These are phyloP conservation scores for Pammene fasciana DNA, from an alignment of 2,888 invertebrate species.

Conservation along the genomic window DNA sequence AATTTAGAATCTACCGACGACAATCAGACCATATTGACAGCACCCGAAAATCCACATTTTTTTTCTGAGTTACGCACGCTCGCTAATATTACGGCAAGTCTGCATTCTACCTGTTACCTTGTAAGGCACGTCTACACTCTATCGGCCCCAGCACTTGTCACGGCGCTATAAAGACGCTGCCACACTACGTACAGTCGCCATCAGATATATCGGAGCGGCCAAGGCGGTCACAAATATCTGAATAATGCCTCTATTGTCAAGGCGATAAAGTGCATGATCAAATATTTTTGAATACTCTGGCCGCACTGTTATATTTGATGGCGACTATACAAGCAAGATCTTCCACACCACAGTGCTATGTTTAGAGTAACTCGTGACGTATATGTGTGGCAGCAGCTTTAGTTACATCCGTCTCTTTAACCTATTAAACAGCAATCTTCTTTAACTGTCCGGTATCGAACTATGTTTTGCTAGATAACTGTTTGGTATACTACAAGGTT, in stretches of 20 bases:
- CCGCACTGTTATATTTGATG: no score
- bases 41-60: constrained; percentile 27
- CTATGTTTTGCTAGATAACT: constrained; percentile 30
- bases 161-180: constrained; percentile 19
- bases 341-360: neutral
- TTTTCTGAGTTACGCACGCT: constrained; percentile 46
- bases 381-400: constrained; percentile 39
- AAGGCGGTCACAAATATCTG: no score
- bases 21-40: no score
- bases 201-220: no score
- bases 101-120: constrained; percentile 73
- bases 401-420: constrained; percentile 63
- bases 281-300: no score
- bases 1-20: no score
- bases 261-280: no score
- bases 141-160: constrained; percentile 56
- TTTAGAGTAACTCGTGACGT: neutral
- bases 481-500: constrained; percentile 19
- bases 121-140: constrained; percentile 55
- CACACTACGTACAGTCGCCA: no score
- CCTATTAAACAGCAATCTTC: constrained; percentile 60
- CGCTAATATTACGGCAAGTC: constrained; percentile 53
- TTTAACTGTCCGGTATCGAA: constrained; percentile 42
- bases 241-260: no score
- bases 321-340: constrained; percentile 9